Base-by-base conservation (phyloP, 2,113 vertebrate genomes). In the Phalacrocorax brasilianus region DNA sequence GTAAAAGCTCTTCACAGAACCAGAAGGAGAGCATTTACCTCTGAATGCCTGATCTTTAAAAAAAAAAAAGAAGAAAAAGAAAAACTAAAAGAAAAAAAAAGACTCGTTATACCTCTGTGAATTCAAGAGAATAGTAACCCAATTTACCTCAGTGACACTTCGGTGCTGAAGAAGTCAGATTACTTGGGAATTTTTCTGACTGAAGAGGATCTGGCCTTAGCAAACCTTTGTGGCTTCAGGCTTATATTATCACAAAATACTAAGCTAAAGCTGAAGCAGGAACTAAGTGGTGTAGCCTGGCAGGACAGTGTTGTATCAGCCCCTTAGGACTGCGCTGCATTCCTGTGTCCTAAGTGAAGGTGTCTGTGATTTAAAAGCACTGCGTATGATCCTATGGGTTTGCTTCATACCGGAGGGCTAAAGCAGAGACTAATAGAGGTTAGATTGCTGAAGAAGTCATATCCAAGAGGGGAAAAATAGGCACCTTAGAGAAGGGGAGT, bases 11-110 rank as follows among this genome's bases (percentile, higher is more conserved):
- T 95, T 94, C 95, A 94, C 74, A 94, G 78, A 95, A 88, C 88
- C 88, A 93, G 91, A 97, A 95, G 95, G 95, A 93, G 63, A 97
- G 58, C 88, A 95, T 97, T 94, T 94, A 96, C 78, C 53, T 88
- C 75, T 96, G 93, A 97, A 97, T 96, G 91, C 84, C 71, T 49
- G 63, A 73, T 61, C 70, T 59, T 50, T n/a, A 47, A 24, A 75
- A 40, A 14, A 38, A 4, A 11, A 17, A 21, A 12, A 11, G 47
- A 7, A 20, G 11, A 33, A 18, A 14, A 27, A 18, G 11, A 14
- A 6, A 4, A 28, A 13, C 5, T 8, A 11, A 33, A 5, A 11
- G 23, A 24, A 12, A 7, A 42, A 42, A 16, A 32, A 32, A 30
- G 6, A 21, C 45, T 87, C 4, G 0, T 42, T 52, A 44, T 87